Evolutionary conservation across 2,113 vertebrate genomes (phyloP), one percentile per base, ranked within the genome.

Genomic region (Camelus bactrianus): DNA sequence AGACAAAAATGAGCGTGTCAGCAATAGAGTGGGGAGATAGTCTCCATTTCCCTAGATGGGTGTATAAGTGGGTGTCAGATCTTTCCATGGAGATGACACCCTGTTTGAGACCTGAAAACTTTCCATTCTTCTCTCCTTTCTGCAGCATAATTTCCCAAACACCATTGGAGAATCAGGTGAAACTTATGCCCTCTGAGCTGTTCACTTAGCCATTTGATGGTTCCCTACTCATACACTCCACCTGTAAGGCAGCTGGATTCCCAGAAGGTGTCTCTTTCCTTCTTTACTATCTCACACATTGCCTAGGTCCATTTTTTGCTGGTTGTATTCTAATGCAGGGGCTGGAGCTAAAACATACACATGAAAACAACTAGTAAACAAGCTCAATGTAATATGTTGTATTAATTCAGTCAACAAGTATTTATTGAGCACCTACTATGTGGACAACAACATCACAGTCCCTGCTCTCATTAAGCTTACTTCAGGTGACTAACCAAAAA

Each of bases 351-450:
- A 35, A 30, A 77, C 17, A 35, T 88, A 52, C 9, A 92, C 7
- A 38, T 69, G 6, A 82, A 94, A 77, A 76, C 50, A 77, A 79
- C 70, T 62, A 48, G 4, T 38, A 89, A 94, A 96, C 13, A 79
- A 89, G 70, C 19, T 65, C 42, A 46, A 73, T 52, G 52, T 67
- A 81, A 35, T 62, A 76, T 76, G 13, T 38, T 92, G 60, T 64
- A 60, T 73, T 50, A 70, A 83, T 70, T 69, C n/a, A 77, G 30
- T 62, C 46, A 90, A 46, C 12, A 60, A 79, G 9, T 72, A 54
- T 91, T n/a, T 84, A 60, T 75, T 94, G 75, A 87, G 60, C 83
- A 92, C 35, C 30, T 83, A 82, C 52, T 38, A 62, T 56, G 0
- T 76, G n/a, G 32, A 75, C 26, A 65, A 77, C 58, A 92, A 95